These are phyloP conservation scores for Lophius piscatorius DNA, from an alignment of 2,113 vertebrate species.

Conservation along the genomic window DNA sequence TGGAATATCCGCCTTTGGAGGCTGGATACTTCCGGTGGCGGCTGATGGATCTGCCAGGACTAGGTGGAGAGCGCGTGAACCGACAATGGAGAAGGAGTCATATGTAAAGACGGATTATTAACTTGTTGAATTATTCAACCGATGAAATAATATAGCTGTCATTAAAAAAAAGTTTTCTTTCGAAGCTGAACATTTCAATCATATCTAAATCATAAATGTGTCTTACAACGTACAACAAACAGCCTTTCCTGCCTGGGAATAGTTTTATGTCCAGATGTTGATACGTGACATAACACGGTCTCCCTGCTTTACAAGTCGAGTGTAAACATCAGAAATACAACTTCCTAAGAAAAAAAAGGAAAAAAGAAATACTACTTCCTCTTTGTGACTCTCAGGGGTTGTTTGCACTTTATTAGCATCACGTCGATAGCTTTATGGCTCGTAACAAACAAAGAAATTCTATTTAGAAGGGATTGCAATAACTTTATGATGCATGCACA, in stretches of 20 bases:
- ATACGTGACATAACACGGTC: slow-evolving; percentile 23
- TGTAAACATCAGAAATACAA: not conserved
- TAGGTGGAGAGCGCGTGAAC: too few relatives aligned
- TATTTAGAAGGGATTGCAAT: slow-evolving; percentile 24
- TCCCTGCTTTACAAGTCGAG: not conserved
- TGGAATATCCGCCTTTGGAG: too few relatives aligned
- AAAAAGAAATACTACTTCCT: slow-evolving; percentile 56
- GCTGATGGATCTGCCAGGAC: too few relatives aligned
- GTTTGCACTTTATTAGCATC: slow-evolving; percentile 31
- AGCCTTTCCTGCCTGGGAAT: slow-evolving; percentile 32
- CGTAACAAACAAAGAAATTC: slow-evolving; percentile 54
- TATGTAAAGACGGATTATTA: too few relatives aligned
- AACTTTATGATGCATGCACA: slow-evolving; percentile 37
- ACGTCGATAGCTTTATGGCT: slow-evolving; percentile 61
- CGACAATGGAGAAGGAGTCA: too few relatives aligned
- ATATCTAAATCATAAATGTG: slow-evolving; percentile 47
- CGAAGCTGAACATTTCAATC: not conserved
- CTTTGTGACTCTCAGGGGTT: slow-evolving; percentile 45
- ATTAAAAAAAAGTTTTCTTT: not conserved
- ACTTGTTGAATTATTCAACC: too few relatives aligned
- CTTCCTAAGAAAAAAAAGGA: not conserved
- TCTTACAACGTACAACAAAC: slow-evolving; percentile 14
- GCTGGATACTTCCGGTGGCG: too few relatives aligned
- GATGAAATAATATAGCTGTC: too few relatives aligned
- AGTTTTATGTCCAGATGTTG: slow-evolving; percentile 25